These are phyloP conservation scores for Diplosoma virens DNA, from an alignment of 23 tunicate genomes.

Conservation along the genomic window DNA sequence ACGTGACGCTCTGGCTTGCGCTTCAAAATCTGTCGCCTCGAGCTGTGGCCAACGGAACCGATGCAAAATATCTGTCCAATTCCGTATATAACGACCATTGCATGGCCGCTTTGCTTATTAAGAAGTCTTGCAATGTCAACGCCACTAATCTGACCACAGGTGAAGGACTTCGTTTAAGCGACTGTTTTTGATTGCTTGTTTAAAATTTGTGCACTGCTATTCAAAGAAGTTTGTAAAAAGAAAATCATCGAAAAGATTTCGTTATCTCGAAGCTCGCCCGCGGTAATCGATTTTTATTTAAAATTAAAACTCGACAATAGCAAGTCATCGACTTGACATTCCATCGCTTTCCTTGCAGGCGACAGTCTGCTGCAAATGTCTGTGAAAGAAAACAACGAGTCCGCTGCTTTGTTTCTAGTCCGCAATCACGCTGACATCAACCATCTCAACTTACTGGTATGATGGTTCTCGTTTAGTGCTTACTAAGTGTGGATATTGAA, in stretches of 20 bases:
- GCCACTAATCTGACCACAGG: slow-evolving; percentile 48
- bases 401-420: slow-evolving; percentile 45
- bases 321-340: not conserved
- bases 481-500: not conserved
- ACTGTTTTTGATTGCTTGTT: too few species aligned
- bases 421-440: slow-evolving; percentile 39
- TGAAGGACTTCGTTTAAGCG: too few species aligned
- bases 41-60: slow-evolving; percentile 7
- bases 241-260: too few species aligned
- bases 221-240: too few species aligned
- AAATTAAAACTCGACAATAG: not conserved
- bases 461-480: not conserved
- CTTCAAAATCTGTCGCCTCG: slow-evolving; percentile 21
- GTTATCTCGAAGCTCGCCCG: too few species aligned
- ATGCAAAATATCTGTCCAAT: not conserved
- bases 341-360: not conserved
- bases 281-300: too few species aligned
- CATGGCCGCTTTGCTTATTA: slow-evolving; percentile 45
- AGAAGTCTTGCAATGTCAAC: slow-evolving; percentile 44
- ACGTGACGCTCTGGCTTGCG: slow-evolving; percentile 50
- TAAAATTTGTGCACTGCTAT: not conserved
- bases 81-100: slow-evolving; percentile 42
- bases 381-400: slow-evolving; percentile 24
- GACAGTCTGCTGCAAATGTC: slow-evolving; percentile 47
- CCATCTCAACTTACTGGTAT: slow-evolving; percentile 47